These are phyloP conservation scores for Mormyrus iriodes DNA, from an alignment of 2,113 vertebrate species.

Conservation along the genomic window DNA sequence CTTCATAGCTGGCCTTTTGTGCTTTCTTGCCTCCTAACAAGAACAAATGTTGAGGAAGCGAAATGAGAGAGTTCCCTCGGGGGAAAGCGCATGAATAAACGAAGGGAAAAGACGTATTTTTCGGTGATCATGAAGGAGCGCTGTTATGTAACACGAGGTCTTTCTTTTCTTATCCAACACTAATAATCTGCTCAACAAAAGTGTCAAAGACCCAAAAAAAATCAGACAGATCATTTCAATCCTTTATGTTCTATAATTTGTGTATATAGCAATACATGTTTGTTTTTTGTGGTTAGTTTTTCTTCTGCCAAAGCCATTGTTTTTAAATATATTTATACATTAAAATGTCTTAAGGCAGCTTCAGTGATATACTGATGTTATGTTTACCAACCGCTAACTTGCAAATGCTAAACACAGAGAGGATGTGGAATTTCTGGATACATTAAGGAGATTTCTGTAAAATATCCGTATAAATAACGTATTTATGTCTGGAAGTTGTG, in stretches of 20 bases:
- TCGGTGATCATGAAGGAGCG: slow-evolving; percentile 35
- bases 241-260: slow-evolving; percentile 83
- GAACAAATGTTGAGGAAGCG: slow-evolving; percentile 16
- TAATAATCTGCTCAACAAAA: slow-evolving; percentile 74
- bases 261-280: slow-evolving; percentile 84
- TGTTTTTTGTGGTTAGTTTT: slow-evolving; percentile 62
- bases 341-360: slow-evolving; percentile 89
- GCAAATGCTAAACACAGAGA: slow-evolving; percentile 61
- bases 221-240: slow-evolving; percentile 69
- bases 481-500: slow-evolving; percentile 97
- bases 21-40: slow-evolving; percentile 9
- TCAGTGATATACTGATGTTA: slow-evolving; percentile 69
- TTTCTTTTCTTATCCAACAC: slow-evolving; percentile 63
- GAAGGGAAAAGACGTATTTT: slow-evolving; percentile 12
- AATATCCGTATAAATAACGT: slow-evolving; percentile 98
- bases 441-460: slow-evolving; percentile 80
- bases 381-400: slow-evolving; percentile 78
- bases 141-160: slow-evolving; percentile 57
- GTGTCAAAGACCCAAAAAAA: slow-evolving; percentile 68
- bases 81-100: slow-evolving; percentile 24
- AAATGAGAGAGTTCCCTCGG: slow-evolving; percentile 14
- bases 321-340: slow-evolving; percentile 84
- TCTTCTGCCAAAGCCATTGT: slow-evolving; percentile 87
- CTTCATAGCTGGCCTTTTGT: slow-evolving; percentile 15
- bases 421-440: slow-evolving; percentile 57